Conservation (phyloP, 2,797 vertebrate species). For the Hirundo rustica region DNA sequence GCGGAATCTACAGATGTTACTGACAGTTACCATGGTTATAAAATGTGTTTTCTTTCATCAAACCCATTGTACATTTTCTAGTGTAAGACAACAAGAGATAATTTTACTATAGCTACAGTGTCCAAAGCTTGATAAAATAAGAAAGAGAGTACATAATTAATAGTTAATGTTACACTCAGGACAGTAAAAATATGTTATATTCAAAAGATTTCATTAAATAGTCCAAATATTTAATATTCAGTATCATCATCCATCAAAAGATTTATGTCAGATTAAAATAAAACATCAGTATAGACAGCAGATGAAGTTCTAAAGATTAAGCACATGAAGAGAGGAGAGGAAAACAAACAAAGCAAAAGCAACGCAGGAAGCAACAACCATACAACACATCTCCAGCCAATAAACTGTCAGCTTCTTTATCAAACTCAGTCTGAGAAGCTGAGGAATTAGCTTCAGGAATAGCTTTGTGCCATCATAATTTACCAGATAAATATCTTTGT, state of each 20-base stretch:
- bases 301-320: neutral
- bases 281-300: neutral
- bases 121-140: slow-evolving; percentile 38
- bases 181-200: neutral
- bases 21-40: slow-evolving; percentile 66
- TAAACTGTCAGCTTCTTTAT: neutral
- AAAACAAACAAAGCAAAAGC: neutral
- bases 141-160: slow-evolving; percentile 55
- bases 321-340: neutral
- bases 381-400: neutral
- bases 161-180: slow-evolving; percentile 30
- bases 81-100: slow-evolving; percentile 40
- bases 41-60: slow-evolving; percentile 64
- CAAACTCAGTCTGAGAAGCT: neutral
- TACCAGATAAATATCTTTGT: slow-evolving; percentile 2
- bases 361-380: neutral
- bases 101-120: slow-evolving; percentile 45
- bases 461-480: neutral
- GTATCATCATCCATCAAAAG: neutral
- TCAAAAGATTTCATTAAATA: slow-evolving; percentile 24
- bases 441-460: slow-evolving; percentile 11
- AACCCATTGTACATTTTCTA: slow-evolving; percentile 52
- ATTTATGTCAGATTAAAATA: slow-evolving; percentile 16
- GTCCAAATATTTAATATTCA: slow-evolving; percentile 40
- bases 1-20: slow-evolving; percentile 51